A percentile compares a stretch with the other conserved stretches of the same genome.
Conservation (phyloP, 1,140 invertebrate species). For the Lycorma delicatula region DNA sequence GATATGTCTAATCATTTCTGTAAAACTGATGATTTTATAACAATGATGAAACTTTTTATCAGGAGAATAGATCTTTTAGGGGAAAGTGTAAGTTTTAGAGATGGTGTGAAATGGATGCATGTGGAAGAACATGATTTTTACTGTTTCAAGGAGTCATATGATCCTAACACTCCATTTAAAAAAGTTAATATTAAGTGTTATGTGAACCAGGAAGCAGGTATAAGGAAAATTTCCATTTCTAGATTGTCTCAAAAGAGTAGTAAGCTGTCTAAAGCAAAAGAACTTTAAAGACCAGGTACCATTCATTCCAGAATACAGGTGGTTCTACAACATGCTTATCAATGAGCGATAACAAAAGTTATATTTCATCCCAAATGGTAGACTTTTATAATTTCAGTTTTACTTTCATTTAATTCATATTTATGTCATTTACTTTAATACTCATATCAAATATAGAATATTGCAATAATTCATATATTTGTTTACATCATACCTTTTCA, state of each 20-base stretch:
- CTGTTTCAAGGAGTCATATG: neutral
- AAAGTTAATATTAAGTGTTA: neutral
- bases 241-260: neutral
- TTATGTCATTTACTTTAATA: no score
- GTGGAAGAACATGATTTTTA: neutral
- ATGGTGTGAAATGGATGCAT: slow-evolving; percentile 7
- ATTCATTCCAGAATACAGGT: neutral
- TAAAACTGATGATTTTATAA: neutral
- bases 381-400: no score
- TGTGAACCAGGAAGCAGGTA: neutral
- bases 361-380: no score
- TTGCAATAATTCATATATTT: no score
- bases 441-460: no score
- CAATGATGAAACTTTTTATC: neutral
- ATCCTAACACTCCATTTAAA: slow-evolving; percentile 1
- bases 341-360: no score
- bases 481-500: no score
- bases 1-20: slow-evolving; percentile 15
- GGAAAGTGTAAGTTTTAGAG: neutral
- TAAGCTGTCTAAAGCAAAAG: neutral
- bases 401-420: no score
- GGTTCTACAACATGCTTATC: no score
- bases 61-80: slow-evolving; percentile 4
- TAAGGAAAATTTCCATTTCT: neutral
- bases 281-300: neutral